Evolutionary conservation across 2,797 vertebrate species (phyloP).

Genomic region (Gymnocypris eckloni): DNA sequence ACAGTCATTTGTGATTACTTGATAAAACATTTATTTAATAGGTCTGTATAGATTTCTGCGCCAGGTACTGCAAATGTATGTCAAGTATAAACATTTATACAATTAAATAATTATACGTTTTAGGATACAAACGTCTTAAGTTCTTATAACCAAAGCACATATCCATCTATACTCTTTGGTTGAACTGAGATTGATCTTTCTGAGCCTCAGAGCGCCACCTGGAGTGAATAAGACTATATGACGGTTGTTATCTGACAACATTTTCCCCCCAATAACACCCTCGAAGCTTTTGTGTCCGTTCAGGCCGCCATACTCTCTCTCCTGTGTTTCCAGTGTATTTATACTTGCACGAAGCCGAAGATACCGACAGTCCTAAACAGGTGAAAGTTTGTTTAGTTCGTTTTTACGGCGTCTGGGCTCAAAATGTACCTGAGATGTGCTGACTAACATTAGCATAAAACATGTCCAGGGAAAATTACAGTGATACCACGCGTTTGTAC

Average conservation of each 20-base stretch:
- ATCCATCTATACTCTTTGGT: no score
- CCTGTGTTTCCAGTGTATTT: slow-evolving; percentile 57
- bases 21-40: not conserved
- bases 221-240: not conserved
- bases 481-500: not conserved
- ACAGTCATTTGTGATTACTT: not conserved
- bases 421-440: not conserved
- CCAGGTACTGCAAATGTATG: not conserved
- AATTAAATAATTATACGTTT: not conserved
- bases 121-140: not conserved
- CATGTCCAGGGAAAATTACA: not conserved
- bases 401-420: not conserved
- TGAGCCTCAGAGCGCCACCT: slow-evolving; percentile 5
- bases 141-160: not conserved
- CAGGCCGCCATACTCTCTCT: slow-evolving; percentile 65
- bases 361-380: slow-evolving; percentile 59
- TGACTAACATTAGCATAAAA: not conserved
- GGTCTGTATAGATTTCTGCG: not conserved
- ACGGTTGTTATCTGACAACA: no score
- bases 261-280: not conserved
- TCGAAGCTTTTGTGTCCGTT: not conserved
- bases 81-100: not conserved
- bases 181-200: not conserved
- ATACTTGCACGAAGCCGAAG: slow-evolving; percentile 38
- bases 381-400: slow-evolving; percentile 65